Percentiles rank a stretch among this genome's conserved stretches.
These are phyloP conservation scores for Axea sp. DNA, from an alignment of 2,888 invertebrate species.

Conservation along the genomic window DNA sequence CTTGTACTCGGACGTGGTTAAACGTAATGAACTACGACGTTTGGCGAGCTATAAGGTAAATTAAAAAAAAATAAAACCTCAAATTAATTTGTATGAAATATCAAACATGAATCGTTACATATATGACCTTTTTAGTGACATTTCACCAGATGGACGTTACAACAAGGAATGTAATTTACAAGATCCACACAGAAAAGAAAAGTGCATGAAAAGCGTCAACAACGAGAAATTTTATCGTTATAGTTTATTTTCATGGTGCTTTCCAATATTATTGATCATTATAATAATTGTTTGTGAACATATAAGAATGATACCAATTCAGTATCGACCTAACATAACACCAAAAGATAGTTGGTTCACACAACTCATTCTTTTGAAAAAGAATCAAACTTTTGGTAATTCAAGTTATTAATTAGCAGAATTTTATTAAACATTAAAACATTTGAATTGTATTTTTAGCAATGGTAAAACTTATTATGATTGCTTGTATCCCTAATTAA, in stretches of 20 bases:
- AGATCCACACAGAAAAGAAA: no score
- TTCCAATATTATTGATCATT: conserved; percentile 2
- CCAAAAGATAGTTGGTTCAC: conserved; percentile 17
- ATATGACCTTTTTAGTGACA: no score
- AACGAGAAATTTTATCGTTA: conserved; percentile 11
- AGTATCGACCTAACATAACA: conserved; percentile 21
- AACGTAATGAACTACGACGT: conserved; percentile 31
- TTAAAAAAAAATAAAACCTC: neutral
- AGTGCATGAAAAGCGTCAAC: no score
- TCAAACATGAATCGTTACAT: no score
- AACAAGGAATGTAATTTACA: no score
- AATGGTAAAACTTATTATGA: no score
- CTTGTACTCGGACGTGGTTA: conserved; percentile 20
- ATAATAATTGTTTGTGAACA: conserved; percentile 8
- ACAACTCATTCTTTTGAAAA: neutral
- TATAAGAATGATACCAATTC: neutral
- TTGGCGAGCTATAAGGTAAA: conserved; percentile 19
- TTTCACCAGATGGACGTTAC: no score
- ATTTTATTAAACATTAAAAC: no score
- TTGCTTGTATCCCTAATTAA: no score
- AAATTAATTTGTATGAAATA: no score
- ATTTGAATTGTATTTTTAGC: no score
- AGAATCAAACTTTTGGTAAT: conserved; percentile 9
- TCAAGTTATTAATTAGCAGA: no score
- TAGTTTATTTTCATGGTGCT: conserved; percentile 19